These are phyloP conservation scores for Cynoglossus semilaevis DNA, from an alignment of 2,113 vertebrate genomes.

Conservation along the genomic window DNA sequence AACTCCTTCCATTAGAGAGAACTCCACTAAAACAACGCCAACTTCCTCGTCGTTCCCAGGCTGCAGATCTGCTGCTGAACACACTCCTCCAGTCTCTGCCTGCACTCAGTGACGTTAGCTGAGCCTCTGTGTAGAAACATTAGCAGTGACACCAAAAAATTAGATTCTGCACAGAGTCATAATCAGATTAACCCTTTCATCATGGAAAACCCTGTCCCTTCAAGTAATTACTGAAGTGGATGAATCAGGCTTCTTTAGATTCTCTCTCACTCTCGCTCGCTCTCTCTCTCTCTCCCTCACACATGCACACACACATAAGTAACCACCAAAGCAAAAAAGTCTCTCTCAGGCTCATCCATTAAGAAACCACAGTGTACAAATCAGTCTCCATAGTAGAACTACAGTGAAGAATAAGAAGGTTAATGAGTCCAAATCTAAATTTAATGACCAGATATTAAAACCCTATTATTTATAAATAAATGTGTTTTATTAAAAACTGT, in stretches of 20 bases:
- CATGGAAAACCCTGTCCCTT: slow-evolving; percentile 30
- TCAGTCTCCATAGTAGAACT: too few relatives aligned
- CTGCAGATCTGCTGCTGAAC: slow-evolving; percentile 1
- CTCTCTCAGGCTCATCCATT: too few relatives aligned
- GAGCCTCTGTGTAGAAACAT: slow-evolving; percentile 25
- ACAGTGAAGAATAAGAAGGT: too few relatives aligned
- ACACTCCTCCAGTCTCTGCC: not conserved
- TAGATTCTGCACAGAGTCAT: slow-evolving; percentile 21
- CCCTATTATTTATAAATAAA: too few relatives aligned
- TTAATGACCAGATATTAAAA: too few relatives aligned
- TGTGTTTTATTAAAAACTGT: too few relatives aligned
- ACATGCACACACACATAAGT: too few relatives aligned
- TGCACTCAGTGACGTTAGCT: slow-evolving; percentile 20
- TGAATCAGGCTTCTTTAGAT: slow-evolving; percentile 25
- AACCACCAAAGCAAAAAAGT: too few relatives aligned
- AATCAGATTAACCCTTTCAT: slow-evolving; percentile 46
- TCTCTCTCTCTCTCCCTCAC: too few relatives aligned
- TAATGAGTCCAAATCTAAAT: too few relatives aligned
- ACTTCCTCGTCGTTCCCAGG: slow-evolving; percentile 20
- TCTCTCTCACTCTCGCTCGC: too few relatives aligned
- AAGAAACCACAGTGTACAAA: too few relatives aligned
- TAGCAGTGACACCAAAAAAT: slow-evolving; percentile 29
- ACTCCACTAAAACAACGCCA: slow-evolving; percentile 24
- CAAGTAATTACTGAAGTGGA: slow-evolving; percentile 53
- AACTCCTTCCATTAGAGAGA: slow-evolving; percentile 28